Evolutionary conservation across 2,113 vertebrate genomes (phyloP).

Genomic region (Aplodontia rufa): DNA sequence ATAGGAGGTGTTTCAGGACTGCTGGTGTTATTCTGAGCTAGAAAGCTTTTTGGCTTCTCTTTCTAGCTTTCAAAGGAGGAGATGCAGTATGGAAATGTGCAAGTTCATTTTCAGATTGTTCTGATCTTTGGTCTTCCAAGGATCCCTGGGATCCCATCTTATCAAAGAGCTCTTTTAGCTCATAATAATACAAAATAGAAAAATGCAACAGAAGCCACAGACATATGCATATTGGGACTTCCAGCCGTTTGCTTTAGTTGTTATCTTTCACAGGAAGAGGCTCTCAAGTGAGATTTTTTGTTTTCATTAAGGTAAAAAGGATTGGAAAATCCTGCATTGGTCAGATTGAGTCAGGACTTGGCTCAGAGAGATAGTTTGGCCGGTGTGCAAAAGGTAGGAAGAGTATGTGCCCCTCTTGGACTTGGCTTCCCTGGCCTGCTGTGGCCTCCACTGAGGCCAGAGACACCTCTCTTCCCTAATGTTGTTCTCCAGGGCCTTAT

Average conservation of each 20-base stretch:
- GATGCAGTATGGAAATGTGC: rapidly evolving
- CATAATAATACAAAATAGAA: background rate
- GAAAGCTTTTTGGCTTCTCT: background rate
- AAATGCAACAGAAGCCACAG: background rate
- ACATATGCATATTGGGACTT: background rate
- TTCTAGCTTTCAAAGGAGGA: background rate
- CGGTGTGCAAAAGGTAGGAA: background rate
- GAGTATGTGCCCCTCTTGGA: background rate
- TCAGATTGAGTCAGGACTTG: no score
- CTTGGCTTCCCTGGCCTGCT: background rate
- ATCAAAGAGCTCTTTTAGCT: background rate
- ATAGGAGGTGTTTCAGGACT: background rate
- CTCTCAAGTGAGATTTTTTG: background rate
- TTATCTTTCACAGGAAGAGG: background rate
- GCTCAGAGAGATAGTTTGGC: background rate
- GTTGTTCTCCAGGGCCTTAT: background rate
- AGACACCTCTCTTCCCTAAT: background rate
- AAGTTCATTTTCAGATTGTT: background rate
- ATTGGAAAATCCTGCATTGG: background rate
- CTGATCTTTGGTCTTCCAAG: background rate
- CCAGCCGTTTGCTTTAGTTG: background rate
- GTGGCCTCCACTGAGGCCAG: background rate
- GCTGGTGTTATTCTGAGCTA: background rate
- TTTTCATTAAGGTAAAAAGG: background rate
- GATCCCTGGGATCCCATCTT: background rate